Evolutionary conservation across 2,113 vertebrate species (phyloP).

Genomic region (Lota lota): DNA sequence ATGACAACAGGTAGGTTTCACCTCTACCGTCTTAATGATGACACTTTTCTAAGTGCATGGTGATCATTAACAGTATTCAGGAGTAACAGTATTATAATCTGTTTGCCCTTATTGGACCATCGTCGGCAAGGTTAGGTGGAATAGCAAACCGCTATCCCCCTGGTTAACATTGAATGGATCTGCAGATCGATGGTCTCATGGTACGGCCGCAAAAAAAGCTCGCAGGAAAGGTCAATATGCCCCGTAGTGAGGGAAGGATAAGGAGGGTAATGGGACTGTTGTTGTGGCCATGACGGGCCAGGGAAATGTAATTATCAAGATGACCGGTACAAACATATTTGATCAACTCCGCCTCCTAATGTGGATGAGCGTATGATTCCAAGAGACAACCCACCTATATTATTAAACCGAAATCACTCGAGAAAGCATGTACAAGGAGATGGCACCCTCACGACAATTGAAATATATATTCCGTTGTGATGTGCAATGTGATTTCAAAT

Average conservation of each 20-base stretch:
- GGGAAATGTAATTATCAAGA: slow-evolving; percentile 35
- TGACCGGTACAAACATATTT: slow-evolving; percentile 52
- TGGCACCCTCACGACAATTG: no score
- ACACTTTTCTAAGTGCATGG: no score
- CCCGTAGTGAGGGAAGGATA: slow-evolving; percentile 53
- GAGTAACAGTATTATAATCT: slow-evolving; percentile 3
- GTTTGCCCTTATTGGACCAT: slow-evolving; percentile 21
- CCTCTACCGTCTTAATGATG: no score
- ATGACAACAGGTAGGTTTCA: no score
- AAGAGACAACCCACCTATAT: no score
- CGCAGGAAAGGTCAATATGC: slow-evolving; percentile 58
- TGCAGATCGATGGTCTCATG: slow-evolving; percentile 55
- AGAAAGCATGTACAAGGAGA: no score
- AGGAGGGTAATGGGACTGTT: slow-evolving; percentile 30
- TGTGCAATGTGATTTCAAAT: no score
- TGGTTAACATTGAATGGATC: slow-evolving; percentile 45
- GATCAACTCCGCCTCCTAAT: no score
- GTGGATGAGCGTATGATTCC: no score
- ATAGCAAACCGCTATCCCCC: slow-evolving; percentile 45
- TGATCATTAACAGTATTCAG: no score
- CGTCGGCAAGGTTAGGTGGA: slow-evolving; percentile 25
- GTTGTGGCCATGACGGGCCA: slow-evolving; percentile 42
- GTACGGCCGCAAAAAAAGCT: slow-evolving; percentile 51
- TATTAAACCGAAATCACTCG: no score
- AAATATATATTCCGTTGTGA: no score